Evolutionary conservation across 2,797 vertebrate species (phyloP), one percentile per base, ranked within the genome.

Genomic region (Mormyrops boulengeri): DNA sequence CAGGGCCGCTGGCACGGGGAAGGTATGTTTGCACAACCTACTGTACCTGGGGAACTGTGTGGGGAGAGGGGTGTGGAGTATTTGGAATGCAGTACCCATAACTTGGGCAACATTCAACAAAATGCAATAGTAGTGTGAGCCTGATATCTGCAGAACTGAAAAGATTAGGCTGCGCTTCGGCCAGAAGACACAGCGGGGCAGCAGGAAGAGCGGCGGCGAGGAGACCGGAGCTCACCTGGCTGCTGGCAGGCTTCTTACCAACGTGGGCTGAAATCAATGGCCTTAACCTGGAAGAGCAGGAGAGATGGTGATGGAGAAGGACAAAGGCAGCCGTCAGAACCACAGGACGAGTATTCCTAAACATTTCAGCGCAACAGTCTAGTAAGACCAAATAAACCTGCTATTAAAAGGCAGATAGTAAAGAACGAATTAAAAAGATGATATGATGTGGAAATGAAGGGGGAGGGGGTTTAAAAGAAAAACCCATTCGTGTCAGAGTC

Each of bases 251-350:
- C 93, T 97, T 99, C 95, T 99, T 98, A 17, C 95, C 94, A 0
- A 96, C 94, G 89, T 96, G 97, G 3, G 95, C 93, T 0, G 97
- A 97, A 92, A 98, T 96, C 62, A 98, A 94, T 0, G 96, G 97
- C 53, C 96, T 96, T 92, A 97, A 93, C 93, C 98, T 98, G 93
- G 19, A 95, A 94, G 90, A 91, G 84, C 93, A 88, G 30, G 11
- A 91, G 92, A 49, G 49, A 90, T 89, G 73, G 47, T 85, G 3
- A 11, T 47, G 1, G 50, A 92, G 91, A 92, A 92, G 92, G 92
- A 92, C 90, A 91, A 90, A 22, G 90, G 73, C 73, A 80, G 73
- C 73, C 6, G 73, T 17, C 34, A 9, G 30, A 41, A 77, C 34
- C 12, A 19, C 34, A 38, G 69, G 30, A 34, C 91, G 69, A 84